Conservation (phyloP, 2,797 vertebrate species). For the Paedocypris micromegethes region DNA sequence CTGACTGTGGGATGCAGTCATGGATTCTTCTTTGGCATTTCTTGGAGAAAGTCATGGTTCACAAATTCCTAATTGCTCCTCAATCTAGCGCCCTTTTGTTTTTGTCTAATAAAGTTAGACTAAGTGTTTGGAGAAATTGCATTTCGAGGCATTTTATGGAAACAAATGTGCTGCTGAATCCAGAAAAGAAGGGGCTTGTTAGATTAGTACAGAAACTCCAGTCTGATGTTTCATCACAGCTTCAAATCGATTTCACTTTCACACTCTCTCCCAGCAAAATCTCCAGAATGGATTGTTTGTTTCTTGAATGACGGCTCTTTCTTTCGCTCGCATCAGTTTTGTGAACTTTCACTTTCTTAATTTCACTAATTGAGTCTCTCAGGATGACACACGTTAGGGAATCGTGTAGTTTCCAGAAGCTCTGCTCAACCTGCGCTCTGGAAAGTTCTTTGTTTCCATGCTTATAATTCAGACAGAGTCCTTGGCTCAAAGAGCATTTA, state of each 20-base stretch:
- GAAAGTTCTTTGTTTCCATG: slow-evolving; percentile 34
- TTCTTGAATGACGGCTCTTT: not conserved
- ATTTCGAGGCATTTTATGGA: slow-evolving; percentile 14
- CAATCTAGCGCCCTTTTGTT: slow-evolving; percentile 17
- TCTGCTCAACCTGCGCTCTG: slow-evolving; percentile 17
- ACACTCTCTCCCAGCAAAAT: not conserved
- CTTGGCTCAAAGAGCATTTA: slow-evolving; percentile 2
- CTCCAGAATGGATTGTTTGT: slow-evolving; percentile 1
- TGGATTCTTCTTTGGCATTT: slow-evolving; percentile 10
- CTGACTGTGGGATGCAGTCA: not conserved
- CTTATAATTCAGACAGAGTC: slow-evolving; percentile 22
- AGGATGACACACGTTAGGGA: slow-evolving; percentile 38
- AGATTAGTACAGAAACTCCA: slow-evolving; percentile 12
- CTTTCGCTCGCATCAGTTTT: not conserved
- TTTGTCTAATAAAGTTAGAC: slow-evolving; percentile 15
- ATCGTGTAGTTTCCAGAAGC: slow-evolving; percentile 33
- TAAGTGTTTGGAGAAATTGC: slow-evolving; percentile 28
- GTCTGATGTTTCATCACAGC: not conserved
- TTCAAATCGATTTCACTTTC: slow-evolving; percentile 3
- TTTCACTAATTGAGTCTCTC: slow-evolving; percentile 45
- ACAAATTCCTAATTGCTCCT: slow-evolving; percentile 7
- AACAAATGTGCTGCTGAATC: slow-evolving; percentile 29
- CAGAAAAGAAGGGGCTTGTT: slow-evolving; percentile 8
- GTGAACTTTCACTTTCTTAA: slow-evolving; percentile 37
- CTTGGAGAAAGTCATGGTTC: slow-evolving; percentile 7